Conservation (phyloP, 2,797 vertebrate species). For the Ctenosaura bakeri region DNA sequence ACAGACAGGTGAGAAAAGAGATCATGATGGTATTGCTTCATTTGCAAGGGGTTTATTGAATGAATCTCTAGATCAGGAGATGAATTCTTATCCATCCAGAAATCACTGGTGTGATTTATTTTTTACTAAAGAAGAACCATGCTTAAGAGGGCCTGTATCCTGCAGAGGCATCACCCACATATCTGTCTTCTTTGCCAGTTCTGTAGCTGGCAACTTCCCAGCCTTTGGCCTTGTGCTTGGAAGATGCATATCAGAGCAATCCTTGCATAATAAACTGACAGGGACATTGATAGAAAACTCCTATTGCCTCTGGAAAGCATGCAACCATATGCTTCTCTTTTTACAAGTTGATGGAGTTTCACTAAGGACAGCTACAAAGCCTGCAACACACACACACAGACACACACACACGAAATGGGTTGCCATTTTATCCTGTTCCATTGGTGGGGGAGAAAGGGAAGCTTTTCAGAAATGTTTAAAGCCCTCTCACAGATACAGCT, state of each 20-base stretch:
- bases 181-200: not conserved
- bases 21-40: not conserved
- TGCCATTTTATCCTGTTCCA: not conserved
- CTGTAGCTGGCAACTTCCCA: slow-evolving; percentile 10
- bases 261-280: slow-evolving; percentile 1
- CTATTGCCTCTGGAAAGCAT: not conserved
- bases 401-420: not conserved
- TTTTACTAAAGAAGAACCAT: not conserved
- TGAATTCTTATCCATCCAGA: not conserved
- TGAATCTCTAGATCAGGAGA: not conserved
- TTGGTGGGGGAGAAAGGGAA: too few relatives aligned
- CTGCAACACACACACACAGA: not conserved
- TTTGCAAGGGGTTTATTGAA: not conserved
- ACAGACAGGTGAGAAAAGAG: not conserved
- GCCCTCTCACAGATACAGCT: not conserved
- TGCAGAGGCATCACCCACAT: slow-evolving; percentile 3
- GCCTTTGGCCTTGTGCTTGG: not conserved
- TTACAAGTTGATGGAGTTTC: not conserved
- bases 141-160: not conserved
- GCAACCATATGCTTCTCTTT: slow-evolving; percentile 14
- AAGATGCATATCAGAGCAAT: slow-evolving; percentile 6
- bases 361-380: not conserved
- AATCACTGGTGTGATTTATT: not conserved
- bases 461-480: not conserved
- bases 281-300: slow-evolving; percentile 8